Evolutionary conservation across 53 echinoderm and acorn worm species (phyloP).

Genomic region (Antedon mediterranea): DNA sequence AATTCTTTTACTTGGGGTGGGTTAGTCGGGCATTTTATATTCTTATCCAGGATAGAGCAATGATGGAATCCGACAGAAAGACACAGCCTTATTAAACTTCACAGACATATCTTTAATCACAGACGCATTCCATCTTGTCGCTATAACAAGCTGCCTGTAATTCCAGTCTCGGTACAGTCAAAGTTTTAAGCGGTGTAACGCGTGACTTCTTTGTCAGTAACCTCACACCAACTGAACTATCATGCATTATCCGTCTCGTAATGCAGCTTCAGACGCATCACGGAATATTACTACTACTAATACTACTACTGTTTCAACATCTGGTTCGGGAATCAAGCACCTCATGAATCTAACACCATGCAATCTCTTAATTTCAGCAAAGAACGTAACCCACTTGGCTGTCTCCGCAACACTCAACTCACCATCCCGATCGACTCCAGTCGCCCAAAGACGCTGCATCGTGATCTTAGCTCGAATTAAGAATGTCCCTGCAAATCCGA

Average conservation of each 20-base stretch:
- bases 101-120: not conserved
- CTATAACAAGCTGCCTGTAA: conserved; percentile 19
- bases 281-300: conserved; percentile 6
- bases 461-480: conserved; percentile 22
- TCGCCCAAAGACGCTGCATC: conserved; percentile 30
- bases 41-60: conserved; percentile 11
- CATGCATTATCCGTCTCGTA: not conserved
- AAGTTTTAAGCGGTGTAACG: conserved; percentile 5
- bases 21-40: conserved; percentile 6
- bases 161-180: conserved; percentile 17
- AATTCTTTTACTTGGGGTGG: too few species aligned
- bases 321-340: conserved; percentile 9
- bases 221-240: not conserved
- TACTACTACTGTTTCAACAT: conserved; percentile 3
- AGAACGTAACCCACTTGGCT: not conserved
- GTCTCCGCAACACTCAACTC: not conserved
- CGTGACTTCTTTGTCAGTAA: not conserved
- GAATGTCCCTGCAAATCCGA: conserved; percentile 33
- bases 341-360: conserved; percentile 3
- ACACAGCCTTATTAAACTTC: not conserved
- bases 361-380: conserved; percentile 5
- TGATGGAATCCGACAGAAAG: not conserved
- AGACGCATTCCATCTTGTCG: conserved; percentile 16
- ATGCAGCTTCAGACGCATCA: conserved; percentile 19
- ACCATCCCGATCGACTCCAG: conserved; percentile 25